Conservation (phyloP, 2,113 vertebrate species). For the Eulemur rufifrons region DNA sequence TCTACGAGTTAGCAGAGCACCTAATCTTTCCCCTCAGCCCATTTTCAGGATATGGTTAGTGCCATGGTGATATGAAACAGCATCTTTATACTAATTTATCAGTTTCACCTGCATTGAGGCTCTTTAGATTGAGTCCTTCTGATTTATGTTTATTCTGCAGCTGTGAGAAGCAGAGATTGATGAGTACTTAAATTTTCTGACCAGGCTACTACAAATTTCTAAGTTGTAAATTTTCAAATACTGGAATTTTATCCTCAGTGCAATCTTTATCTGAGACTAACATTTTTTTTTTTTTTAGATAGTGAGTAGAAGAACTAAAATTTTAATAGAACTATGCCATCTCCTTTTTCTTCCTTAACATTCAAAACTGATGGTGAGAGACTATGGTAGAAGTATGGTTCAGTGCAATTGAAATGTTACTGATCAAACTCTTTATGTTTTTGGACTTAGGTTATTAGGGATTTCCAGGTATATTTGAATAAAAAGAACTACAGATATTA, state of each 20-base stretch:
- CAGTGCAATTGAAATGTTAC: neutral
- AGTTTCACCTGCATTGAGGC: neutral
- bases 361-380: neutral
- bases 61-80: neutral
- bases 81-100: neutral
- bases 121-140: neutral
- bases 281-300: neutral
- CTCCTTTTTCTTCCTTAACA: neutral
- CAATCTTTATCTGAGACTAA: neutral
- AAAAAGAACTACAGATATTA: neutral
- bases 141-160: neutral
- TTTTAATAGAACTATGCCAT: neutral
- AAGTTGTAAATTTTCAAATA: neutral
- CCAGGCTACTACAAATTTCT: neutral
- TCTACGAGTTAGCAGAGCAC: neutral
- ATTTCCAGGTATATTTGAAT: neutral
- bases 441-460: neutral
- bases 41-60: neutral
- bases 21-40: neutral
- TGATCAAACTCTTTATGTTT: neutral
- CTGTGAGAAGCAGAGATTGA: neutral
- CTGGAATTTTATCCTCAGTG: neutral
- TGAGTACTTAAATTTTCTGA: neutral
- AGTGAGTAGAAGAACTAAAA: neutral
- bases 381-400: accelerated